phyloP scores from a whole-genome alignment of 1,140 invertebrate species.

The Lamellibrachia luymesi region DNA sequence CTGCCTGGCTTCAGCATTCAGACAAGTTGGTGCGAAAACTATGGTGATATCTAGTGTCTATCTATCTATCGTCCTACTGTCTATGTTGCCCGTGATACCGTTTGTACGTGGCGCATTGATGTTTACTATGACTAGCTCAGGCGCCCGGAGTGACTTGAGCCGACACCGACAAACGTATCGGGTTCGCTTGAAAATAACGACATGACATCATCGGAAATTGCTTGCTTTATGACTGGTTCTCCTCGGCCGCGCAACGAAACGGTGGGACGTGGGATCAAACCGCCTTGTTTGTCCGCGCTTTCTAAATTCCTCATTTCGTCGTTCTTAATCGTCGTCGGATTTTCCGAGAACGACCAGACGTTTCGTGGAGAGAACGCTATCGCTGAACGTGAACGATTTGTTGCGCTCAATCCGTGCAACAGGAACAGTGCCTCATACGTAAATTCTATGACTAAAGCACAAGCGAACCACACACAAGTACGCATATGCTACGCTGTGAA shows the following conservation, averaged over 20 bases:
- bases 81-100: background rate
- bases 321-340: background rate
- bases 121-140: background rate
- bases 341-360: background rate
- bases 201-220: background rate
- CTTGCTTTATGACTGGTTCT: background rate
- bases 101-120: background rate
- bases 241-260: background rate
- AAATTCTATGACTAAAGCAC: background rate
- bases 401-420: background rate
- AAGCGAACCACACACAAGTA: background rate
- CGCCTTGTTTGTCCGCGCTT: background rate
- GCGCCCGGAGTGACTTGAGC: background rate
- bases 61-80: background rate
- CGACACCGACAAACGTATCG: background rate
- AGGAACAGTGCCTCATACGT: background rate
- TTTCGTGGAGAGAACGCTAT: background rate
- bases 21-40: background rate
- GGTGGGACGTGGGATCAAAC: background rate
- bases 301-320: background rate
- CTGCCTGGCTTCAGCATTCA: background rate
- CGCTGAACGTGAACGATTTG: background rate
- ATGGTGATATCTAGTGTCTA: background rate
- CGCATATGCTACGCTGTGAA: background rate
- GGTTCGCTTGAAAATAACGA: background rate